Conservation (phyloP, 2,888 invertebrate species). For the Agapostemon virescens region DNA sequence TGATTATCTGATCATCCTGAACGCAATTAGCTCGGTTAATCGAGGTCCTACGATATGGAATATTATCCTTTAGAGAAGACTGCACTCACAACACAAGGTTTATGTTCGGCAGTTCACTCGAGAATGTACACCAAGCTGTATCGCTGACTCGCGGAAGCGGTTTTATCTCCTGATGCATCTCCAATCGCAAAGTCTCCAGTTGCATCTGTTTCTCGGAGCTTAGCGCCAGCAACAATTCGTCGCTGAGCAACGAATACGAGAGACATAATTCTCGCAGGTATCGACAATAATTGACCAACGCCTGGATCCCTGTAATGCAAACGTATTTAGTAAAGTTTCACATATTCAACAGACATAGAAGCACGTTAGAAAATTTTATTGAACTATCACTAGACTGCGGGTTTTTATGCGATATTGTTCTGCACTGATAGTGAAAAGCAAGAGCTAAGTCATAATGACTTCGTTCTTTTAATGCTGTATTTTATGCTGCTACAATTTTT, state of each 20-base stretch:
- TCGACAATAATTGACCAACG: conserved; percentile 70
- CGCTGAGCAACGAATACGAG: conserved; percentile 76
- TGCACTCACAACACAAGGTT: conserved; percentile 76
- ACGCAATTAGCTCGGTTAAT: too few species aligned
- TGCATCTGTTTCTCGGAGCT: conserved; percentile 68
- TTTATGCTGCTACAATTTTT: too few species aligned
- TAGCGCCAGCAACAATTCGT: conserved; percentile 75
- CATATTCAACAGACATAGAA: not conserved
- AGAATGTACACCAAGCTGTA: conserved; percentile 73
- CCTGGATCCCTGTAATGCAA: conserved; percentile 70
- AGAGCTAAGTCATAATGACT: too few species aligned
- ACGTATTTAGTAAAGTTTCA: not conserved
- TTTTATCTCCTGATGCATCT: conserved; percentile 74
- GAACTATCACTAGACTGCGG: not conserved
- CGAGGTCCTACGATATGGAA: too few species aligned
- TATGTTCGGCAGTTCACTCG: conserved; percentile 72
- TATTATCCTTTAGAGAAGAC: not conserved
- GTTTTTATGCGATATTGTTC: too few species aligned
- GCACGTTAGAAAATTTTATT: not conserved
- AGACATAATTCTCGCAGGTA: conserved; percentile 76
- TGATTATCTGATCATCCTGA: too few species aligned
- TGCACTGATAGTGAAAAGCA: too few species aligned
- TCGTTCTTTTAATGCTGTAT: too few species aligned
- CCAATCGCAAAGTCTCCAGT: conserved; percentile 74
- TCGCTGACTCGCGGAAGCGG: conserved; percentile 69